These are phyloP conservation scores for Condylostylus longicornis DNA, from an alignment of 1,140 invertebrate species.

Conservation along the genomic window DNA sequence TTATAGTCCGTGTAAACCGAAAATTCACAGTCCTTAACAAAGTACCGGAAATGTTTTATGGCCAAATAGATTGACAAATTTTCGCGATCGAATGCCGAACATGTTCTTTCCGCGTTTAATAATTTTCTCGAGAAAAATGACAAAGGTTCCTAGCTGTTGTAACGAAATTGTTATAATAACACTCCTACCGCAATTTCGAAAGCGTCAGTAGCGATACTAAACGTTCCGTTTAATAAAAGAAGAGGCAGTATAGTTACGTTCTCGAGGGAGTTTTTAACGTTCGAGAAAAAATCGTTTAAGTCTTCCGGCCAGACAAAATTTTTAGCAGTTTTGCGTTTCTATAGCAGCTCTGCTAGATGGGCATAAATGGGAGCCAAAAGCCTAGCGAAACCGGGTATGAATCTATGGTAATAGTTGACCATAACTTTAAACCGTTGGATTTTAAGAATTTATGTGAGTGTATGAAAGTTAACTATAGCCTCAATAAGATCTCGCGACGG, in stretches of 20 bases:
- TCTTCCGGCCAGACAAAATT: not conserved
- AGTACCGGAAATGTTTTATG: no score
- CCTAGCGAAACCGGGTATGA: constrained; percentile 8
- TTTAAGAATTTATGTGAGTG: constrained; percentile 3
- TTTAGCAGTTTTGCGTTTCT: constrained; percentile 14
- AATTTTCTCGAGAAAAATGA: no score
- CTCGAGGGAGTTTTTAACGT: not conserved
- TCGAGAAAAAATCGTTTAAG: not conserved
- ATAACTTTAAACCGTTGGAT: constrained; percentile 31
- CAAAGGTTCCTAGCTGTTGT: not conserved
- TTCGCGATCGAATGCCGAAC: no score
- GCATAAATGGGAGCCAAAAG: constrained; percentile 12
- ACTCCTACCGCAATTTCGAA: no score
- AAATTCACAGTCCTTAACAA: no score
- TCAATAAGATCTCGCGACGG: constrained; percentile 9
- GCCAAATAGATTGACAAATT: no score
- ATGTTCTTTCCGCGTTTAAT: no score
- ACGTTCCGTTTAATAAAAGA: not conserved
- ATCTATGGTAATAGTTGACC: constrained; percentile 28
- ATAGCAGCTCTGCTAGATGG: constrained; percentile 14
- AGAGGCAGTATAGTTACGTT: not conserved
- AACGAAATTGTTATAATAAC: not conserved
- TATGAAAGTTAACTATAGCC: constrained; percentile 11
- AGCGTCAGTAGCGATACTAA: no score
- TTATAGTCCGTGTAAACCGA: constrained; percentile 7